A percentile compares a stretch with the other conserved stretches of the same genome.
Evolutionary conservation across 1,140 invertebrate species (phyloP).

Genomic region (Halyomorpha halys): DNA sequence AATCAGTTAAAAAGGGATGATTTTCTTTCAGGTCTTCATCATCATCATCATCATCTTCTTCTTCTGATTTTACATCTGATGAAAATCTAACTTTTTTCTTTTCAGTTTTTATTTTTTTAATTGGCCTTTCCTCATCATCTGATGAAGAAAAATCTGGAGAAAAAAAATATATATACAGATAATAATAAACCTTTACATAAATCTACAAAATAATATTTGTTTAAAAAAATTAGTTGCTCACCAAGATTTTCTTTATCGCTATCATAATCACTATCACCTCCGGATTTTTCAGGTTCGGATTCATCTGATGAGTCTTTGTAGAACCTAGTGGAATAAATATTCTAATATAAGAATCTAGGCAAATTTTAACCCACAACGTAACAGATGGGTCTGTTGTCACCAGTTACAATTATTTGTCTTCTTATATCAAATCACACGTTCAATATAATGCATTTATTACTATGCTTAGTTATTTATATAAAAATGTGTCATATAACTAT

Average conservation of each 20-base stretch:
- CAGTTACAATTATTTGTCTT: too few relatives aligned
- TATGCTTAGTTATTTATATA: too few relatives aligned
- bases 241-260: constrained; percentile 29
- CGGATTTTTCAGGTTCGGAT: constrained; percentile 50
- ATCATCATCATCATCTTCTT: constrained; percentile 44
- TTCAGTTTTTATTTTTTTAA: constrained; percentile 16
- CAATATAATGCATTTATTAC: too few relatives aligned
- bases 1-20: constrained; percentile 76
- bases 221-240: constrained; percentile 1
- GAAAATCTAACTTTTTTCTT: constrained; percentile 26
- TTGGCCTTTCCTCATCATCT: constrained; percentile 24
- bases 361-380: too few relatives aligned
- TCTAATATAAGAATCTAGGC: too few relatives aligned
- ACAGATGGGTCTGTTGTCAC: too few relatives aligned
- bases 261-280: constrained; percentile 30
- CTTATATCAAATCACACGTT: too few relatives aligned
- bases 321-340: constrained; percentile 23
- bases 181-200: background rate
- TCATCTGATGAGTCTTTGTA: constrained; percentile 36
- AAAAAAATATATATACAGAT: constrained; percentile 13
- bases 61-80: constrained; percentile 36
- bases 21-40: constrained; percentile 37
- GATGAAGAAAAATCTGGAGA: constrained; percentile 14
- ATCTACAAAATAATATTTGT: background rate
- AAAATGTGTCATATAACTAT: too few relatives aligned